Base-by-base conservation (phyloP, 2,113 vertebrate genomes). In the Pachycephala philippinensis region DNA sequence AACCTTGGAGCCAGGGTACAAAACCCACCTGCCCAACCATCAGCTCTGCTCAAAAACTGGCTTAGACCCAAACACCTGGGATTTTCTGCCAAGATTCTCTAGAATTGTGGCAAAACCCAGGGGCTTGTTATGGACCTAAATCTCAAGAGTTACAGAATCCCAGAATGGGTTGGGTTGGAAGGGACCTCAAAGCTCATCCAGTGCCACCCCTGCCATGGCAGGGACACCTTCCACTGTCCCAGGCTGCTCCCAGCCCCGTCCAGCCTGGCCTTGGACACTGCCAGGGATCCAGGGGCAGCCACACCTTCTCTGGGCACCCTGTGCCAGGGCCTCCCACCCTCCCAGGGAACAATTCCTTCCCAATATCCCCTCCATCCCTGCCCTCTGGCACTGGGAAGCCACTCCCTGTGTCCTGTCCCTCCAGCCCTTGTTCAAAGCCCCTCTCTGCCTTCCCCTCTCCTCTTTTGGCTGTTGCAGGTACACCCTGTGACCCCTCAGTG, bases 311-410 rank as follows among this genome's bases (percentile, higher is more conserved):
- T 74, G 77, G 19, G 33, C 37, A 74, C 13, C 50, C 87, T 60
- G 53, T 30, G 53, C 77, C 77, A 89, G 76, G 50, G 7, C 52
- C 68, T 82, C 9, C 11, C 60, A 60, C 13, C 39, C 45, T 53
- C 1, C 0, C 23, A 66, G 53, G 13, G 28, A 7, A 1, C 0
- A 12, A 72, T 64, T 81, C 1, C 42, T 37, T 0, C 47, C 16
- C 39, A 26, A 0, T 9, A 26, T 61, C 39, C 53, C 87, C 68
- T 4, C 39, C 2, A 27, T 0, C 54, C 61, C 68, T 66, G 44
- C 7, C 44, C n/a, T 35, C 16, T 40, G 70, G 30, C 47, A 61
- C 0, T 75, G 52, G 33, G 53, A 66, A 37, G 16, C 61, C n/a
- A 45, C 26, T 89, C 30, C 61, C 18, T 14, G 27, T 9, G 24